phyloP scores from a whole-genome alignment of 2,113 vertebrate species.

The Antechinus stuartii region DNA sequence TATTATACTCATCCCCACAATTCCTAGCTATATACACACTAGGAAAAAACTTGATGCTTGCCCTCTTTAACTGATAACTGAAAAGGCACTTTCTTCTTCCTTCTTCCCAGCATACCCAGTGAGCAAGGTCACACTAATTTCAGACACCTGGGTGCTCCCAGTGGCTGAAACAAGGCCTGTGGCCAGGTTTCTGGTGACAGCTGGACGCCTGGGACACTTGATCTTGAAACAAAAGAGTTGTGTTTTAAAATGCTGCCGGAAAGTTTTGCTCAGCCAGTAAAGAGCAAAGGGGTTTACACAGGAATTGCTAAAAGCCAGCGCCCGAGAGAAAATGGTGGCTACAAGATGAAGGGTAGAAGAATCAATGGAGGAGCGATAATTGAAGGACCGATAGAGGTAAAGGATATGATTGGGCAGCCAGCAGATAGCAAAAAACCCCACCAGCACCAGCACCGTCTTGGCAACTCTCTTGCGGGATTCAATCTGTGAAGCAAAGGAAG shows the following conservation, averaged over 20 bases:
- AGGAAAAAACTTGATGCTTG: slow-evolving; percentile 32
- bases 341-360: slow-evolving; percentile 84
- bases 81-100: slow-evolving; percentile 85
- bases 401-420: slow-evolving; percentile 90
- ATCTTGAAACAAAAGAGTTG: slow-evolving; percentile 84
- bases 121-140: slow-evolving; percentile 84
- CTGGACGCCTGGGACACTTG: slow-evolving; percentile 51
- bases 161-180: slow-evolving; percentile 76
- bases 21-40: slow-evolving; percentile 41
- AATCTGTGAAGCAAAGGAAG: slow-evolving; percentile 80
- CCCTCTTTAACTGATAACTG: slow-evolving; percentile 40
- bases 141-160: slow-evolving; percentile 79
- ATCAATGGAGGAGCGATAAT: slow-evolving; percentile 79
- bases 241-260: slow-evolving; percentile 88
- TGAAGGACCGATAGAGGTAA: slow-evolving; percentile 88
- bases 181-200: slow-evolving; percentile 72
- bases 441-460: slow-evolving; percentile 88
- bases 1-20: slow-evolving; percentile 33
- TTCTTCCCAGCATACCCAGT: slow-evolving; percentile 80
- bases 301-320: slow-evolving; percentile 89
- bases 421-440: slow-evolving; percentile 88
- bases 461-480: slow-evolving; percentile 90
- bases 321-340: slow-evolving; percentile 84
- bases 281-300: slow-evolving; percentile 89
- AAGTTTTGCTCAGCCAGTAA: slow-evolving; percentile 89